These are phyloP conservation scores for Sorex fumeus DNA, from an alignment of 2,113 vertebrate genomes.

Conservation along the genomic window DNA sequence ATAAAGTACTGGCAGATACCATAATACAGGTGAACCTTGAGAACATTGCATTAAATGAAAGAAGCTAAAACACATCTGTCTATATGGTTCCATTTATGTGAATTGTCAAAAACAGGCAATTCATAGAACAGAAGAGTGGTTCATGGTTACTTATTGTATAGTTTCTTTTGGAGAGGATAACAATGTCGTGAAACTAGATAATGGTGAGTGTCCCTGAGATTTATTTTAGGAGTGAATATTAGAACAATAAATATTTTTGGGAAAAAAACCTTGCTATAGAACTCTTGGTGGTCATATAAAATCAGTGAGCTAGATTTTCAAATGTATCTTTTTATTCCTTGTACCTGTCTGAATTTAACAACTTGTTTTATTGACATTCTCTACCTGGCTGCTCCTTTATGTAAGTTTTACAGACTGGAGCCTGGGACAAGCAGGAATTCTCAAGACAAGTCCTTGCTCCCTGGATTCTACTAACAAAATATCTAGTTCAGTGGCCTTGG, in stretches of 20 bases:
- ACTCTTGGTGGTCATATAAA: not conserved
- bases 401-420: not conserved
- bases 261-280: not conserved
- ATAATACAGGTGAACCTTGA: not conserved
- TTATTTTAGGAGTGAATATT: conserved; percentile 20
- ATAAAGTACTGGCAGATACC: not conserved
- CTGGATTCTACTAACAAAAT: not conserved
- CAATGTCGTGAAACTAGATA: conserved; percentile 18
- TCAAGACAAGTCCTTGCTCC: not conserved
- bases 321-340: conserved; percentile 14
- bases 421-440: not conserved
- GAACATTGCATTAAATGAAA: conserved; percentile 24
- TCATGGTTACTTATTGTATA: not conserved
- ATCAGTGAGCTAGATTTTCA: conserved; percentile 16
- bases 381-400: not conserved
- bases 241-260: conserved; percentile 27
- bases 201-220: not conserved
- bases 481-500: not conserved
- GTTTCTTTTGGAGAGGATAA: not conserved
- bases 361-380: conserved; percentile 32
- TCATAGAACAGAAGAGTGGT: not conserved
- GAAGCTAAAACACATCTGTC: not conserved
- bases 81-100: not conserved
- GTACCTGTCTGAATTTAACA: not conserved
- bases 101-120: not conserved